Evolutionary conservation across 2,113 vertebrate species (phyloP).

Genomic region (Tachycineta bicolor): DNA sequence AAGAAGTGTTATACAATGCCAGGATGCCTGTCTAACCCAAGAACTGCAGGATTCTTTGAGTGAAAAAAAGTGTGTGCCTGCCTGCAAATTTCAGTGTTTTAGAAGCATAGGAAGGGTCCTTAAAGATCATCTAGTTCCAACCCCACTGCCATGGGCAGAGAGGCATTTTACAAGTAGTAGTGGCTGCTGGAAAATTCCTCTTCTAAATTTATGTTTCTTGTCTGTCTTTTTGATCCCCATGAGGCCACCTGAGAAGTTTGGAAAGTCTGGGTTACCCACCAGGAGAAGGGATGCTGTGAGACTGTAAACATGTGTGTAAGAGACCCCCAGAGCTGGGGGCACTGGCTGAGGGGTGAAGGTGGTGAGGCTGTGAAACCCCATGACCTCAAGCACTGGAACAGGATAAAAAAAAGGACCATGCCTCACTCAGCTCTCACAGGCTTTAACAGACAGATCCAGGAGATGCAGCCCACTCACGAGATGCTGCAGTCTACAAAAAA

Average conservation of each 20-base stretch:
- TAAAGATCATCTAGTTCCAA: background rate
- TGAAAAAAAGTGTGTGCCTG: background rate
- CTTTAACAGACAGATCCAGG: background rate
- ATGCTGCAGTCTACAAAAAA: background rate
- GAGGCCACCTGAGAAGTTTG: background rate
- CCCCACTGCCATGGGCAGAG: background rate
- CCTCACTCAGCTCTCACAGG: background rate
- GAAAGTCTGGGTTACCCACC: background rate
- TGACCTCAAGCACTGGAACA: background rate
- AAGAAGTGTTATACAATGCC: background rate
- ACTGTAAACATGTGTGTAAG: rapidly evolving
- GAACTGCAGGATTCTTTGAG: background rate
- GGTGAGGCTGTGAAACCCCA: background rate
- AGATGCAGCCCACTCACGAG: rapidly evolving
- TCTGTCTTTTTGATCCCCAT: background rate
- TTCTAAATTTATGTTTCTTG: background rate
- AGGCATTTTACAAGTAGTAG: background rate
- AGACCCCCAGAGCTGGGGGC: background rate
- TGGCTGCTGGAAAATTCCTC: background rate
- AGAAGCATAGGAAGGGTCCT: background rate
- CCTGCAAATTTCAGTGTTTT: background rate
- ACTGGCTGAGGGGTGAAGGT: background rate
- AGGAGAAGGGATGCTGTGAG: background rate
- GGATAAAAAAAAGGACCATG: background rate
- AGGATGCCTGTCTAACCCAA: background rate